A percentile compares a stretch with the other conserved stretches of the same genome.
Conservation (phyloP, 2,797 vertebrate species). For the Molothrus aeneus region DNA sequence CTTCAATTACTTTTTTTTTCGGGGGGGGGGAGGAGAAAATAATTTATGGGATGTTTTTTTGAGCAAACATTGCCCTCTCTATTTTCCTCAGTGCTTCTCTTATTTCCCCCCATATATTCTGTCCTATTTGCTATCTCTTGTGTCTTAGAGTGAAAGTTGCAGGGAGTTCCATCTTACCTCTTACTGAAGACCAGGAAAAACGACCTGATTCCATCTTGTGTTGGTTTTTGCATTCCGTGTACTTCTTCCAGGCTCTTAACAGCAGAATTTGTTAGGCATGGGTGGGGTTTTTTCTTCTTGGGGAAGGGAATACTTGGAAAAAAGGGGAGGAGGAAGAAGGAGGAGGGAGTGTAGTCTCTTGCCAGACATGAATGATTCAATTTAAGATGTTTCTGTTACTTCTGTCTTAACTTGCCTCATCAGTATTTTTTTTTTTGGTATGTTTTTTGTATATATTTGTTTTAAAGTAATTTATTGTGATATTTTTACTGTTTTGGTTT, state of each 20-base stretch:
- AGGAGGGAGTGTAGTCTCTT: neutral
- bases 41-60: neutral
- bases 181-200: neutral
- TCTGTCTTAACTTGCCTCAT: neutral
- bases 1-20: neutral
- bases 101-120: neutral
- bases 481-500: neutral
- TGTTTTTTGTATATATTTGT: neutral
- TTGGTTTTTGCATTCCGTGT: neutral
- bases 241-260: neutral
- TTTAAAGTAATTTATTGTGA: neutral
- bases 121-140: neutral
- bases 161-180: neutral
- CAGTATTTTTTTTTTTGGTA: neutral
- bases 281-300: neutral
- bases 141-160: neutral
- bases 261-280: neutral
- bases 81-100: neutral
- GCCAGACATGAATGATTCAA: neutral
- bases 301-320: neutral
- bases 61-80: neutral
- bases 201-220: neutral
- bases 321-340: neutral
- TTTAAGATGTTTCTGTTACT: neutral
- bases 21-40: rapidly evolving